Percentiles rank a stretch among this genome's conserved stretches.
phyloP scores from a whole-genome alignment of 2,797 vertebrate genomes.

The Echiichthys vipera region DNA sequence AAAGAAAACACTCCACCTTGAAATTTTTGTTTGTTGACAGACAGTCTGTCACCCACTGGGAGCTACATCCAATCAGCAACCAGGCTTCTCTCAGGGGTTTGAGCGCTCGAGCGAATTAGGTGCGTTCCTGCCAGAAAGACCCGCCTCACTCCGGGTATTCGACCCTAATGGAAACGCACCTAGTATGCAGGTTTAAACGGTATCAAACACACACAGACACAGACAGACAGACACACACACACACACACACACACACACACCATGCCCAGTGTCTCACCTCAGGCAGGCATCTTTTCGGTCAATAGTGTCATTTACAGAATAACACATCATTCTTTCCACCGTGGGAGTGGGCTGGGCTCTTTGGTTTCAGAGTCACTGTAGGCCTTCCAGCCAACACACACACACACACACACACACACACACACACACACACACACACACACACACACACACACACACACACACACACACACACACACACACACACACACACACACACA shows the following conservation, averaged over 20 bases:
- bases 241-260: constrained; percentile 40
- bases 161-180: too few relatives aligned
- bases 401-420: constrained; percentile 39
- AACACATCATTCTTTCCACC: constrained; percentile 82
- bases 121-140: too few relatives aligned
- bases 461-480: constrained; percentile 47
- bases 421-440: constrained; percentile 18
- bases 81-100: too few relatives aligned
- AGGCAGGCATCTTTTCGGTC: constrained; percentile 73
- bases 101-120: too few relatives aligned
- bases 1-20: too few relatives aligned
- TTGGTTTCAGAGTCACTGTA: constrained; percentile 78
- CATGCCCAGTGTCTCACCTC: constrained; percentile 72
- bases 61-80: too few relatives aligned
- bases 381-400: constrained; percentile 68
- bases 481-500: constrained; percentile 38
- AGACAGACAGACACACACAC: constrained; percentile 12
- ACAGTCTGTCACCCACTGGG: too few relatives aligned
- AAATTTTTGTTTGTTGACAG: too few relatives aligned
- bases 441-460: constrained; percentile 7
- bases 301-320: constrained; percentile 77
- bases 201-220: constrained; percentile 13
- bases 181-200: too few relatives aligned
- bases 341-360: constrained; percentile 80
- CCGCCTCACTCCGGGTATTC: too few relatives aligned